Percentiles rank a stretch among this genome's conserved stretches.
Evolutionary conservation across 2,113 vertebrate species (phyloP).

Genomic region (Corythoichthys haematopterus): DNA sequence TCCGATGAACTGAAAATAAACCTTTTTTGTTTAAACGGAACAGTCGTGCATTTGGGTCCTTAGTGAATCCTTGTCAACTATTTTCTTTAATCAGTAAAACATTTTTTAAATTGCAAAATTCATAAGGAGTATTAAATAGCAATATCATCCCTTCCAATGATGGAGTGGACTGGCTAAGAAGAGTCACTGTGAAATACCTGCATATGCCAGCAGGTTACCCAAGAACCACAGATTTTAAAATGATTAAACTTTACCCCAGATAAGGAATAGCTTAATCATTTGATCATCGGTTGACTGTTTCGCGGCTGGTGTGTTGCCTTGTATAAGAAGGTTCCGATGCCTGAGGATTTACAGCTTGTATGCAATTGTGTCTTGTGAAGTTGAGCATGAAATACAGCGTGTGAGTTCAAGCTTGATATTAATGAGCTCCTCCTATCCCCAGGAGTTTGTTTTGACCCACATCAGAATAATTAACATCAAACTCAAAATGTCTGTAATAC

Average conservation of each 20-base stretch:
- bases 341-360: conserved; percentile 34
- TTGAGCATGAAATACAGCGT: conserved; percentile 14
- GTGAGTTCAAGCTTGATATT: conserved; percentile 42
- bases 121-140: too few species aligned
- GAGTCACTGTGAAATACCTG: not conserved
- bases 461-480: conserved; percentile 69
- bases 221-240: conserved; percentile 27
- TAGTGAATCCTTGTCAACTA: too few species aligned
- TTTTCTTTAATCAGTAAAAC: too few species aligned
- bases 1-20: too few species aligned
- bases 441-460: conserved; percentile 56
- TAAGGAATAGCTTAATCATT: conserved; percentile 34
- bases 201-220: too few species aligned
- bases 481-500: conserved; percentile 47
- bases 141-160: too few species aligned
- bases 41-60: too few species aligned
- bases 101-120: too few species aligned
- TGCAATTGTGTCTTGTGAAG: conserved; percentile 41
- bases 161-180: not conserved
- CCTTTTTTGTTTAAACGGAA: too few species aligned
- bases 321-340: conserved; percentile 22
- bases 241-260: conserved; percentile 52
- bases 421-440: conserved; percentile 57
- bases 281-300: conserved; percentile 10
- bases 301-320: conserved; percentile 5